Percentiles rank a stretch among this genome's conserved stretches.
Evolutionary conservation across 2,888 invertebrate species (phyloP).

Genomic region (Muschampia plurimacula): DNA sequence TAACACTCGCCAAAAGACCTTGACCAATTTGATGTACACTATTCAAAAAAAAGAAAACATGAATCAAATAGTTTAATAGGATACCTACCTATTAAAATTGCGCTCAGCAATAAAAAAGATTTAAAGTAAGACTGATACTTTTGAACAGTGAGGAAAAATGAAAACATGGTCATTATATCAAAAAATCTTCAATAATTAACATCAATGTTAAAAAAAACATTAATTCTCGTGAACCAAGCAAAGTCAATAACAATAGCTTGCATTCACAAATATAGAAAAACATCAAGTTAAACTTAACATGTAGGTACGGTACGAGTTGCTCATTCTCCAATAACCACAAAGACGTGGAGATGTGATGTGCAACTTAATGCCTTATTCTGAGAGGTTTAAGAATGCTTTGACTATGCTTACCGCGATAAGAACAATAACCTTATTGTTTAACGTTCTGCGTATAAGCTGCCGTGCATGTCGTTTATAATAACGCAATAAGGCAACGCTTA

Average conservation of each 20-base stretch:
- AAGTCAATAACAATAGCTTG: neutral
- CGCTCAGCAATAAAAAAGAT: too few species aligned
- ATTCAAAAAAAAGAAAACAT: neutral
- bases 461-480: neutral
- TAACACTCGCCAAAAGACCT: neutral
- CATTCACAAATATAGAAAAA: constrained; percentile 9
- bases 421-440: constrained; percentile 19
- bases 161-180: too few species aligned
- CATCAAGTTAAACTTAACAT: neutral
- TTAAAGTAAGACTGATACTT: too few species aligned
- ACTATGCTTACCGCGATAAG: neutral
- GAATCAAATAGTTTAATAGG: too few species aligned
- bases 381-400: neutral
- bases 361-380: neutral
- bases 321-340: constrained; percentile 4
- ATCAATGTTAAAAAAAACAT: too few species aligned
- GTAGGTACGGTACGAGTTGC: constrained; percentile 1
- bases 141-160: too few species aligned
- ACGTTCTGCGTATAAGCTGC: constrained; percentile 5
- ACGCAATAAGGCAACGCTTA: constrained; percentile 2
- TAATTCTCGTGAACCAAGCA: neutral
- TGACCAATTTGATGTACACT: neutral
- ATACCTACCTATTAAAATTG: too few species aligned
- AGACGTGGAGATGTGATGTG: neutral
- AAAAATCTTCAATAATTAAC: too few species aligned